phyloP scores from a whole-genome alignment of 2,113 vertebrate genomes.

The Ciconia boyciana region DNA sequence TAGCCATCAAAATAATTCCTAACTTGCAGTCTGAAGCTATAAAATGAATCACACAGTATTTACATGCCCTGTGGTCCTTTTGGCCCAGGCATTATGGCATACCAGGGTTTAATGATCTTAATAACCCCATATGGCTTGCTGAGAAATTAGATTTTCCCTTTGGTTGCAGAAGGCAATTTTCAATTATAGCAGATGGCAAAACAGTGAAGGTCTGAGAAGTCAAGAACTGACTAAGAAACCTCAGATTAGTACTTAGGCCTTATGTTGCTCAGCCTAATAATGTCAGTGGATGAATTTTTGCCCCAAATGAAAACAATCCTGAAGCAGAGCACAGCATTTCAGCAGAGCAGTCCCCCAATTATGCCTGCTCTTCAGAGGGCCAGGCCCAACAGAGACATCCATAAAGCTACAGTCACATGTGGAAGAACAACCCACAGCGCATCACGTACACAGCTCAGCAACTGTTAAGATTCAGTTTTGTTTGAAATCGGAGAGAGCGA shows the following conservation, averaged over 20 bases:
- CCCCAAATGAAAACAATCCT: not conserved
- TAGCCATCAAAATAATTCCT: constrained; percentile 32
- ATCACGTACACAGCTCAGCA: not conserved
- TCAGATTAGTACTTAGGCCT: constrained; percentile 41
- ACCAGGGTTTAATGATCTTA: constrained; percentile 61
- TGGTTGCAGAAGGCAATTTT: constrained; percentile 63
- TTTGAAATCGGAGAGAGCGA: not conserved
- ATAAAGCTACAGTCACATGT: not conserved
- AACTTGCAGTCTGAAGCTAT: constrained; percentile 13
- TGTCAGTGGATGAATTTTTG: not conserved
- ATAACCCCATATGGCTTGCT: constrained; percentile 66
- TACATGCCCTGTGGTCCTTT: constrained; percentile 38
- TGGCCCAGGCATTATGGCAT: constrained; percentile 47
- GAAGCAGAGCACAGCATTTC: not conserved
- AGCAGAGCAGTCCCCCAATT: not conserved
- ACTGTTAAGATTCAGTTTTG: not conserved
- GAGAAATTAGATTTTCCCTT: constrained; percentile 65
- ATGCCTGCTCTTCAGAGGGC: not conserved
- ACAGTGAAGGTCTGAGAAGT: constrained; percentile 63
- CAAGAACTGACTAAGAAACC: constrained; percentile 54
- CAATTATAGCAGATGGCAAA: constrained; percentile 67
- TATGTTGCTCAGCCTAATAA: constrained; percentile 20
- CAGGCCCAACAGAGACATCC: not conserved
- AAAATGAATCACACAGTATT: constrained; percentile 54
- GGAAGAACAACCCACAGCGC: not conserved